Evolutionary conservation across 2,113 vertebrate genomes (phyloP).

Genomic region (Emberiza fucata): DNA sequence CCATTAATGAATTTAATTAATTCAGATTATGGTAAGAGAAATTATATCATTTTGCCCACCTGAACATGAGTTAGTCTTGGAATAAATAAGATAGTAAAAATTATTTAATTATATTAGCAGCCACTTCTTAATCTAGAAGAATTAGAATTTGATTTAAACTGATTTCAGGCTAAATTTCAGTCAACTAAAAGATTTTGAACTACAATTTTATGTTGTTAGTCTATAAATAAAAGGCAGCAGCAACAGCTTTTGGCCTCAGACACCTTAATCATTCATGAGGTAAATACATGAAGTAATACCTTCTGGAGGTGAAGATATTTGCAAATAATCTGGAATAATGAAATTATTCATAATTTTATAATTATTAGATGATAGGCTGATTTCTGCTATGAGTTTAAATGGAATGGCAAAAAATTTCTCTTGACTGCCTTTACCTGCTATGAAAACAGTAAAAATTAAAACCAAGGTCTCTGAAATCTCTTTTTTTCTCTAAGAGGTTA

Average conservation of each 20-base stretch:
- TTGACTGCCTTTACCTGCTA: not conserved
- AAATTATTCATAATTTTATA: not conserved
- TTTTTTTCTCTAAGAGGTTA: accelerated
- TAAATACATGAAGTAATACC: not conserved
- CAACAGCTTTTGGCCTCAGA: not conserved
- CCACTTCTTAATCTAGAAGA: not conserved
- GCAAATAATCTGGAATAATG: not conserved
- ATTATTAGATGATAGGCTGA: not conserved
- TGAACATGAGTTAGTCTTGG: not conserved
- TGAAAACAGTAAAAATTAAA: not conserved
- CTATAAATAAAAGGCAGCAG: not conserved
- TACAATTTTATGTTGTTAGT: not conserved
- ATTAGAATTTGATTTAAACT: not conserved
- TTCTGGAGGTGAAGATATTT: not conserved
- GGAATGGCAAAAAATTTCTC: not conserved
- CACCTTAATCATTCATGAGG: not conserved
- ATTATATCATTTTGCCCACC: not conserved
- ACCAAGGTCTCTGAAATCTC: not conserved
- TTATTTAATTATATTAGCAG: not conserved
- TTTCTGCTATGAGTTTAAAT: not conserved
- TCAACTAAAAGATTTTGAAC: not conserved
- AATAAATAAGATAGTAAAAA: not conserved
- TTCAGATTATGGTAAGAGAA: accelerated
- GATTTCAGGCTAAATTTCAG: not conserved
- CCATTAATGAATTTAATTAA: not conserved